Evolutionary conservation across 2,113 vertebrate species (phyloP).

Genomic region (Delphinus delphis): DNA sequence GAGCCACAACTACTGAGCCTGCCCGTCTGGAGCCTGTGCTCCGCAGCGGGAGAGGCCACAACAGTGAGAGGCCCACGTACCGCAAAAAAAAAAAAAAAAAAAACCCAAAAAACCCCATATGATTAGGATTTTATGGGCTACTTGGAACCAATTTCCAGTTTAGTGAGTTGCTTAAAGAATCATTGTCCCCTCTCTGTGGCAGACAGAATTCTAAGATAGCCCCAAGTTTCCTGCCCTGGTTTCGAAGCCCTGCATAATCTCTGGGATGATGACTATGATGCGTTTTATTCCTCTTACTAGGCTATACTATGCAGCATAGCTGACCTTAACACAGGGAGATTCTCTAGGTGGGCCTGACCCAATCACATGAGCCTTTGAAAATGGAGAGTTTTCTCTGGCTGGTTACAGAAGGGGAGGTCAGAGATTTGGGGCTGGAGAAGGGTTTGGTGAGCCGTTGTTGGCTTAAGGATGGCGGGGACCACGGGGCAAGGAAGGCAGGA

Average conservation of each 20-base stretch:
- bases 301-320: not conserved
- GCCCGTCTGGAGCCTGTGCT: too few species aligned
- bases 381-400: not conserved
- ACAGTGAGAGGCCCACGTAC: too few species aligned
- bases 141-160: not conserved
- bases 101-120: too few species aligned
- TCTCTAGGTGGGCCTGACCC: not conserved
- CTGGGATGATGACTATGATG: not conserved
- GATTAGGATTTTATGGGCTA: not conserved
- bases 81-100: too few species aligned
- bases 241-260: accelerated
- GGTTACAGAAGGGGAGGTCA: not conserved
- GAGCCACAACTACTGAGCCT: too few species aligned
- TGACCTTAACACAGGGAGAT: not conserved
- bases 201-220: not conserved
- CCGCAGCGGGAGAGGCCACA: too few species aligned
- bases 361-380: not conserved
- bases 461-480: not conserved
- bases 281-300: not conserved
- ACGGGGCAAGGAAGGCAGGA: not conserved
- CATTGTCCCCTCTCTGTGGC: not conserved
- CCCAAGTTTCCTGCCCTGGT: too few species aligned
- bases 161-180: not conserved
- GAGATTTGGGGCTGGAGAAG: not conserved
- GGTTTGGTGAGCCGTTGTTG: not conserved